Evolutionary conservation across 2,888 invertebrate genomes (phyloP).

Genomic region (Eupithecia exiguata): DNA sequence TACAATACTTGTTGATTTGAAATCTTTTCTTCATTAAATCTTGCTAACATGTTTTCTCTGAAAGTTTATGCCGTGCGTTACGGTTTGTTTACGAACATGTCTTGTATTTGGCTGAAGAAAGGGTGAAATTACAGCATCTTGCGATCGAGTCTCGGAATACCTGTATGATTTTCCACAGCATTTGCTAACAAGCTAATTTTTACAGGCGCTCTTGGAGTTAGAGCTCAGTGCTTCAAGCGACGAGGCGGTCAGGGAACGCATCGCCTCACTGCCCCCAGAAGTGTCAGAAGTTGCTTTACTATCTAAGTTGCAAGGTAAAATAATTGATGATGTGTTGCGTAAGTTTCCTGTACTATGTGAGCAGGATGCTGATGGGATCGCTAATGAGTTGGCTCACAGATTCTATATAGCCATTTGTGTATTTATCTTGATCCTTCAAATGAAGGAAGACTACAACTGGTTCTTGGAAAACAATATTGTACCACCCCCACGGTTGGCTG

Average conservation of each 20-base stretch:
- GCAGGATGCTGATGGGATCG: neutral
- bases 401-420: neutral
- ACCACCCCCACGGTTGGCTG: neutral
- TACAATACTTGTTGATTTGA: neutral
- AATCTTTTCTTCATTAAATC: neutral
- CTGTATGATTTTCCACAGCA: neutral
- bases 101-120: neutral
- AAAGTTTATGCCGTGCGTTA: neutral
- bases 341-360: neutral
- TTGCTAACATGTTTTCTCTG: neutral
- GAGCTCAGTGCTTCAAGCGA: conserved; percentile 98
- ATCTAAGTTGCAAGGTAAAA: conserved; percentile 91
- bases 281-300: conserved; percentile 95
- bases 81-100: neutral
- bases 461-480: neutral
- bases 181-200: conserved; percentile 37
- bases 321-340: neutral
- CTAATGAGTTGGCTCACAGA: neutral
- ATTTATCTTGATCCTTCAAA: neutral
- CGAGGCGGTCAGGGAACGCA: conserved; percentile 95
- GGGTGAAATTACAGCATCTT: neutral
- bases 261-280: conserved; percentile 96
- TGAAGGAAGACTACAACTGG: conserved; percentile 7
- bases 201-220: conserved; percentile 88
- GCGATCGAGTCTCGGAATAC: neutral